Evolutionary conservation across 2,797 vertebrate genomes (phyloP).

Genomic region (Falco concolor): DNA sequence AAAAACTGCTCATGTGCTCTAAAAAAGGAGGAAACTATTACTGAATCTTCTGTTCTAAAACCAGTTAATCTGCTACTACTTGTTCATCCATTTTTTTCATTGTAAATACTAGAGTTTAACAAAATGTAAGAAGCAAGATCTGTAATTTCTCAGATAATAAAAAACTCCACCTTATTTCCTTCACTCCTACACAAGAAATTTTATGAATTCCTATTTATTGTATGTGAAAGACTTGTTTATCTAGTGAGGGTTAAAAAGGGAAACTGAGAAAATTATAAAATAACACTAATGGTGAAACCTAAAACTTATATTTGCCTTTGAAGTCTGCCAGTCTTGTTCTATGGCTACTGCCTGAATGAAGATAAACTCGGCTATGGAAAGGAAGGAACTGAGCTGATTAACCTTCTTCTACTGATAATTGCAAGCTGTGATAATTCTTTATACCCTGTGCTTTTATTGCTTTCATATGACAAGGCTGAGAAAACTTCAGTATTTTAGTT

Average conservation of each 20-base stretch:
- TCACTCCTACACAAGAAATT: background rate
- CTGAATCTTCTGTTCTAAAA: background rate
- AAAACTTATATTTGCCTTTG: constrained; percentile 24
- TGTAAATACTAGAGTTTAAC: background rate
- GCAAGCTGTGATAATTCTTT: constrained; percentile 30
- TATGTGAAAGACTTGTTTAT: background rate
- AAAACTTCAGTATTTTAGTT: background rate
- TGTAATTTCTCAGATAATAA: background rate
- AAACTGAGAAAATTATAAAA: background rate
- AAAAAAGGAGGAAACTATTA: background rate
- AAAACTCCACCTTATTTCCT: background rate
- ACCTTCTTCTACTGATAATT: constrained; percentile 63
- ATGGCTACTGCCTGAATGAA: background rate
- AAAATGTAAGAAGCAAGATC: background rate
- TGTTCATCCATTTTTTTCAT: background rate
- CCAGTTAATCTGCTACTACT: background rate
- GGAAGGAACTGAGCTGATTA: constrained; percentile 44
- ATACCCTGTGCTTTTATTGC: background rate
- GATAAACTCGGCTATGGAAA: constrained; percentile 38
- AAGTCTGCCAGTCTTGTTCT: constrained; percentile 1
- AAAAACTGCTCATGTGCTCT: background rate
- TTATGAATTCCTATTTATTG: background rate
- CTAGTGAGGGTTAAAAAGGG: background rate
- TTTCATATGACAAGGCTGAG: constrained; percentile 4
- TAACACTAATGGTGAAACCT: background rate